Base-by-base conservation (phyloP, 2,888 invertebrate species). In the Xanthia togata region DNA sequence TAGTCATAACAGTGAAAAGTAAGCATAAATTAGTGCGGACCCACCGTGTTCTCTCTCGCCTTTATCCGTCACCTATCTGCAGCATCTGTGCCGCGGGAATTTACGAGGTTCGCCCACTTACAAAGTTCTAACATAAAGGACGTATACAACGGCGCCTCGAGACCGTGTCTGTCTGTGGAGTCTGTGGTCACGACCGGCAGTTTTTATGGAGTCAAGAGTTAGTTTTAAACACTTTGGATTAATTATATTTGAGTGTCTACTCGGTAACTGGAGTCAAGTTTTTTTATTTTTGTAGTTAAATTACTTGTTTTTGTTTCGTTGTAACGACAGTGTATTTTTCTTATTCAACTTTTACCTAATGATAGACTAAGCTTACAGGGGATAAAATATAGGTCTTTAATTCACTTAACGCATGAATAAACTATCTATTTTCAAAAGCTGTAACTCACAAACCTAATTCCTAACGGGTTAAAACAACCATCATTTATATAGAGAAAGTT, bases 1-100 rank as follows among this genome's bases (percentile, higher is more conserved):
- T 64, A 76, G 68, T 70, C 65, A 78, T 85, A 80, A 82, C 79
- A 71, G 79, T 78, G 84, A 82, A 87, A 88, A 88, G 85, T 88
- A 85, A 76, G 83, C 85, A 87, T 88, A 88, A 88, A 88, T 88
- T 88, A 87, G 77, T 76, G 68, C 73, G 70, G 67, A 75, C 70
- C 78, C 76, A 70, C 76, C 76, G 81, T 75, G 83, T 84, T n/a
- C n/a, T n/a, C n/a, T 71, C 81, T 83, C 79, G 79, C 81, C 82
- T 85, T 88, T 90, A 89, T 91, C 89, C 89, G 89, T 91, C 92
- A 92, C 90, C 91, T 90, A 92, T 92, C 91, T 88, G 65, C 74
- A 86, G 77, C 92, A 92, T 90, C 91, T 92, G 92, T 88, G 90
- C 80, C 83, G 74, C 78, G 76, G 63, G 87, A 90, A 92, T 91